A percentile compares a stretch with the other conserved stretches of the same genome.
Conservation (phyloP, 2,888 invertebrate species). For the Thecophora atra region DNA sequence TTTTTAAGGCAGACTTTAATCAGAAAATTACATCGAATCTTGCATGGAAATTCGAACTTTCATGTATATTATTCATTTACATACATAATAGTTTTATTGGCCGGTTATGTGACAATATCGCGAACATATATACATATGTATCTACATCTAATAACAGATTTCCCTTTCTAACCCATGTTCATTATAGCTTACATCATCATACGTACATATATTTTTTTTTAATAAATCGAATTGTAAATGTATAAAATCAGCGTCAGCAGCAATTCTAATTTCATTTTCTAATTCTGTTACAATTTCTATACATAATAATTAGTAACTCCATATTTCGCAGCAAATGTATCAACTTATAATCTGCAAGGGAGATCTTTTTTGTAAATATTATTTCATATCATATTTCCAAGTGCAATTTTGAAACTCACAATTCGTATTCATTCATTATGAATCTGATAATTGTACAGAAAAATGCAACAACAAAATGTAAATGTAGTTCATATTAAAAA, state of each 20-base stretch:
- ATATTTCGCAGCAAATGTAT: neutral
- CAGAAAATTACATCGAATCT: constrained; percentile 15
- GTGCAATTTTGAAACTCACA: constrained; percentile 19
- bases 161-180: constrained; percentile 6
- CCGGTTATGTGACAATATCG: constrained; percentile 50
- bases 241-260: neutral
- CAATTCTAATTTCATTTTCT: neutral
- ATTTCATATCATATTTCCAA: constrained; percentile 35
- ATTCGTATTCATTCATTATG: constrained; percentile 45
- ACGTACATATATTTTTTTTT: neutral
- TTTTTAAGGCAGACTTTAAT: constrained; percentile 14
- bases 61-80: constrained; percentile 35
- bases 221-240: neutral
- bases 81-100: constrained; percentile 40
- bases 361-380: constrained; percentile 41
- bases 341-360: constrained; percentile 2
- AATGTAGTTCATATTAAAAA: constrained; percentile 44
- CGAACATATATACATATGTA: constrained; percentile 2
- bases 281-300: constrained; percentile 5
- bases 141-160: constrained; percentile 8
- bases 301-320: neutral
- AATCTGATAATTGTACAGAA: constrained; percentile 44
- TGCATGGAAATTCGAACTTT: neutral
- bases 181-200: no score
- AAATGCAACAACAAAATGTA: constrained; percentile 4